Conservation (phyloP, 2,113 vertebrate genomes). For the Otus sunia region DNA sequence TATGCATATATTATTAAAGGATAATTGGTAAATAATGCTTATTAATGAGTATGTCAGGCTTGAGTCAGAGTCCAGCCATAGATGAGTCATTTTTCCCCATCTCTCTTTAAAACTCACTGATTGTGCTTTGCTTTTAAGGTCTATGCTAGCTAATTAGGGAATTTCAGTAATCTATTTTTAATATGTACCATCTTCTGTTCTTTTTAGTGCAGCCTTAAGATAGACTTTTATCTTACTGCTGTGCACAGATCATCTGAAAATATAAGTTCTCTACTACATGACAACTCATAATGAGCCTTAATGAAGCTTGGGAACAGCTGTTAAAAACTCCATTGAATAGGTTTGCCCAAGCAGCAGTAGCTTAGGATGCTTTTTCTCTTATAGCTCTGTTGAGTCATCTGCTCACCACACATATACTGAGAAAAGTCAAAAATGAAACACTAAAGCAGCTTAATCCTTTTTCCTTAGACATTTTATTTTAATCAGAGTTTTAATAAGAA, state of each 20-base stretch:
- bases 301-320: slow-evolving; percentile 81
- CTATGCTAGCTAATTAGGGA: slow-evolving; percentile 73
- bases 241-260: slow-evolving; percentile 79
- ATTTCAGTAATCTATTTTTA: slow-evolving; percentile 81
- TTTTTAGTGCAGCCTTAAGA: slow-evolving; percentile 81
- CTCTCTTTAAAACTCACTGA: slow-evolving; percentile 63
- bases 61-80: slow-evolving; percentile 47
- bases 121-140: slow-evolving; percentile 67
- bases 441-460: slow-evolving; percentile 58
- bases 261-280: slow-evolving; percentile 78
- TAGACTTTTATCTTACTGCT: slow-evolving; percentile 81
- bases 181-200: slow-evolving; percentile 78
- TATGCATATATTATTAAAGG: slow-evolving; percentile 16
- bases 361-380: slow-evolving; percentile 56
- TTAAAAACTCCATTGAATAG: slow-evolving; percentile 74
- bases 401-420: slow-evolving; percentile 42
- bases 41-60: slow-evolving; percentile 23
- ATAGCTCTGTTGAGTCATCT: slow-evolving; percentile 46
- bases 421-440: slow-evolving; percentile 61
- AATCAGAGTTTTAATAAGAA: slow-evolving; percentile 74
- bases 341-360: slow-evolving; percentile 67
- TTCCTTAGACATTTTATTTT: slow-evolving; percentile 70
- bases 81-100: slow-evolving; percentile 54
- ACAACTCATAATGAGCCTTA: slow-evolving; percentile 82
- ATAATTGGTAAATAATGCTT: slow-evolving; percentile 2